Evolutionary conservation across 2,113 vertebrate species (phyloP).

Genomic region (Spermophilus dauricus): DNA sequence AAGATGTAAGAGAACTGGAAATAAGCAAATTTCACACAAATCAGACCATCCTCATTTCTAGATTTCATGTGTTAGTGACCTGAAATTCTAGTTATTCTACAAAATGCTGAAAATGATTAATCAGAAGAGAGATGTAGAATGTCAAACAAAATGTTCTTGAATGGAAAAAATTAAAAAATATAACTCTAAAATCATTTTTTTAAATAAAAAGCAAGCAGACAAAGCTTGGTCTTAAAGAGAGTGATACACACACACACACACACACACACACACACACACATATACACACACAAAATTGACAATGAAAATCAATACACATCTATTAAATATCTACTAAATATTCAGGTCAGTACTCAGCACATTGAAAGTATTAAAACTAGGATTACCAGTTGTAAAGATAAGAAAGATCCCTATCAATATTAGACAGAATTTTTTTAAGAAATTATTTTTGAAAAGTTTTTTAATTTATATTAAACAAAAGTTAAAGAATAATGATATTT

Average conservation of each 20-base stretch:
- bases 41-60: neutral
- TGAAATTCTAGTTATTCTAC: constrained; percentile 41
- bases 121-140: neutral
- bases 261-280: neutral
- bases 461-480: constrained; percentile 8
- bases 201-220: constrained; percentile 10
- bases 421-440: neutral
- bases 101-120: constrained; percentile 43
- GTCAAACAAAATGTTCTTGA: constrained; percentile 42
- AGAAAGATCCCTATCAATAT: constrained; percentile 30
- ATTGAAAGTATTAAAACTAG: neutral
- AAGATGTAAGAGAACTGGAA: neutral
- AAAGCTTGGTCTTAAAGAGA: neutral
- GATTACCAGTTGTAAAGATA: neutral
- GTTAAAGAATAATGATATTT: neutral
- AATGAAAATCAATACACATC: neutral
- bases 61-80: neutral
- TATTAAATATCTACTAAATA: constrained; percentile 22
- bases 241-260: neutral
- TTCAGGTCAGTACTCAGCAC: neutral
- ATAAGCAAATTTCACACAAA: neutral
- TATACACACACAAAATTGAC: neutral
- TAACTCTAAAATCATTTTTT: constrained; percentile 46
- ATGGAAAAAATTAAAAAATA: neutral
- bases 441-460: neutral